Conservation (phyloP, 2,113 vertebrate genomes). For the Callionymus lyra region DNA sequence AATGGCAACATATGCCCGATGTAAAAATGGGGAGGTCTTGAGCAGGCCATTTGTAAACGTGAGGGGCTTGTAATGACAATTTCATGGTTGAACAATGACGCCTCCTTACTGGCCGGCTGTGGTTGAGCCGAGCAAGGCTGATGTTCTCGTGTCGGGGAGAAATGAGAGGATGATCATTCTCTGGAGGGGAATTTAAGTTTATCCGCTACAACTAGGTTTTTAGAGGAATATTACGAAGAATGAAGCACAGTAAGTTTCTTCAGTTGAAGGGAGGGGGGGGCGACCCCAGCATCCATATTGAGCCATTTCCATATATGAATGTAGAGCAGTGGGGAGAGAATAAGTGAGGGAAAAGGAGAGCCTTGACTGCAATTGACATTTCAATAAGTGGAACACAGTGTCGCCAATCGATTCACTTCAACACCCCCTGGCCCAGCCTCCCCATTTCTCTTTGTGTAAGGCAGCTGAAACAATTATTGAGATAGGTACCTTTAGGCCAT, state of each 20-base stretch:
- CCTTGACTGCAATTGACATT: constrained; percentile 93
- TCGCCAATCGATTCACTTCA: constrained; percentile 91
- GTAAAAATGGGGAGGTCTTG: constrained; percentile 38
- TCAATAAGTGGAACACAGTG: constrained; percentile 98
- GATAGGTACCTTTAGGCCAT: constrained; percentile 99
- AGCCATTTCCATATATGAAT: constrained; percentile 38
- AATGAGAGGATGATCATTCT: constrained; percentile 31
- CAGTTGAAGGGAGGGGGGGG: constrained; percentile 10
- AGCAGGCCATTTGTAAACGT: constrained; percentile 34
- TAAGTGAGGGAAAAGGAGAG: constrained; percentile 52
- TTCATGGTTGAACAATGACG: constrained; percentile 46
- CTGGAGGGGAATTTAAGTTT: constrained; percentile 20
- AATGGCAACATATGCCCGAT: constrained; percentile 50
- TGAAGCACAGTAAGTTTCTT: background rate
- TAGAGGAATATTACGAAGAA: constrained; percentile 13
- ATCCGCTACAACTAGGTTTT: constrained; percentile 25
- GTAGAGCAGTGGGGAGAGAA: constrained; percentile 40
- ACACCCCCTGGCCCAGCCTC: background rate
- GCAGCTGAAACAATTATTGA: constrained; percentile 98
- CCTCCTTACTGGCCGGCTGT: constrained; percentile 32
- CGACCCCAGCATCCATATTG: constrained; percentile 7
- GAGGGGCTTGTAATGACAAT: constrained; percentile 49
- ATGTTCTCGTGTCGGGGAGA: constrained; percentile 13
- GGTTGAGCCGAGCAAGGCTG: constrained; percentile 22
- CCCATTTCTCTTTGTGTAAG: constrained; percentile 31